Percentiles rank a stretch among this genome's conserved stretches.
phyloP scores from a whole-genome alignment of 2,113 vertebrate species.

The Eleginops maclovinus region DNA sequence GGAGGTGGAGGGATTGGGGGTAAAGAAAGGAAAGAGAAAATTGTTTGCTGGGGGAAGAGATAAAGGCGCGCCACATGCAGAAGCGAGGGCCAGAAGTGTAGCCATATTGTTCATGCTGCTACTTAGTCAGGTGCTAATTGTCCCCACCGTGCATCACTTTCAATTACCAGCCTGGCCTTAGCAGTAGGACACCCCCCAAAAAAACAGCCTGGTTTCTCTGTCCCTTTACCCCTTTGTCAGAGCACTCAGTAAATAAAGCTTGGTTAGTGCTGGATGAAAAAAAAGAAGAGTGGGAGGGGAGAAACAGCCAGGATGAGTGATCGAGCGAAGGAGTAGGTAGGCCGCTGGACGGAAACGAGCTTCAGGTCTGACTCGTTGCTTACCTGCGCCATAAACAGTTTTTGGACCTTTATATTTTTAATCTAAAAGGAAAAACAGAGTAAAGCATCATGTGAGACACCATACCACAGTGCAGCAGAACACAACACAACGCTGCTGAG shows the following conservation, averaged over 20 bases:
- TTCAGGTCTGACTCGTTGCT: conserved; percentile 81
- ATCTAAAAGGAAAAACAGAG: conserved; percentile 89
- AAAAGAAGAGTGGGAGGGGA: conserved; percentile 26
- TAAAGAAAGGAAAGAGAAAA: conserved; percentile 60
- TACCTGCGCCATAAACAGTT: conserved; percentile 92
- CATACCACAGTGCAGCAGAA: conserved; percentile 37
- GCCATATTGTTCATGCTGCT: conserved; percentile 85
- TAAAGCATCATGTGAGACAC: conserved; percentile 83
- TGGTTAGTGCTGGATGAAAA: conserved; percentile 78
- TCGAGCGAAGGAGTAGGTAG: conserved; percentile 50
- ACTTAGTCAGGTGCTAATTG: conserved; percentile 85
- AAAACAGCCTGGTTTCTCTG: conserved; percentile 72
- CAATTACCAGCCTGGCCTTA: conserved; percentile 78
- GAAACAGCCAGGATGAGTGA: conserved; percentile 70
- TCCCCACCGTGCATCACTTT: conserved; percentile 74
- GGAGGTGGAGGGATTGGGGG: conserved; percentile 41
- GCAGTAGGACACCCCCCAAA: conserved; percentile 70
- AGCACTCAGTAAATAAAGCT: conserved; percentile 75
- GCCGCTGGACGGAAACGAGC: conserved; percentile 67
- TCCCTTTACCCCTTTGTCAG: conserved; percentile 64
- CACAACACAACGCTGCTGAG: conserved; percentile 58
- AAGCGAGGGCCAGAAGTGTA: conserved; percentile 79
- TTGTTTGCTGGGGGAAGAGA: conserved; percentile 74
- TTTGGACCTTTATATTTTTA: conserved; percentile 89
- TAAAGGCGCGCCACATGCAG: conserved; percentile 83